Evolutionary conservation across 2,888 invertebrate species (phyloP).

Genomic region (Brachynemurus nebulosus): DNA sequence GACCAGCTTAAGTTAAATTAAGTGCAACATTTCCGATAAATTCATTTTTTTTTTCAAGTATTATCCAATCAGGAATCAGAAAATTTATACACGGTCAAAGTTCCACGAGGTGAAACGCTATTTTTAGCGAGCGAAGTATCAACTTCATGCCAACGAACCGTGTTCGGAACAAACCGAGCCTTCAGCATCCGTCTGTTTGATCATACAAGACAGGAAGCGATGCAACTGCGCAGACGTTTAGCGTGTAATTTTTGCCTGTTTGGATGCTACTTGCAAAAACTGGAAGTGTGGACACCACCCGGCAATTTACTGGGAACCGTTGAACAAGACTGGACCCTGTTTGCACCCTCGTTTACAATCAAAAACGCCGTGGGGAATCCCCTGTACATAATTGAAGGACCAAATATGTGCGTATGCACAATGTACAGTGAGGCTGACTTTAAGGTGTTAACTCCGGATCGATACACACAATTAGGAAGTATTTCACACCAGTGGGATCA

Average conservation of each 20-base stretch:
- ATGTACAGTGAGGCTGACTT: conserved; percentile 48
- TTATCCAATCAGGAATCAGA: conserved; percentile 48
- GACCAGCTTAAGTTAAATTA: neutral
- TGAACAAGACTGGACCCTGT: conserved; percentile 51
- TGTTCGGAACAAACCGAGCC: conserved; percentile 58
- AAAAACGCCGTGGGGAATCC: conserved; percentile 46
- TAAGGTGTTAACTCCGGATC: conserved; percentile 45
- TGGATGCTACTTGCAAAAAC: conserved; percentile 54
- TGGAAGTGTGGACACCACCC: conserved; percentile 59
- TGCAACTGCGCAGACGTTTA: conserved; percentile 55
- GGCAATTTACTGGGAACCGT: conserved; percentile 57
- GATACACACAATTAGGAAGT: conserved; percentile 45
- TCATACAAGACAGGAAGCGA: conserved; percentile 67
- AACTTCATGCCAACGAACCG: conserved; percentile 42
- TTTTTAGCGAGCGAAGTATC: conserved; percentile 60
- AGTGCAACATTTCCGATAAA: too few species aligned
- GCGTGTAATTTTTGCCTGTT: conserved; percentile 53
- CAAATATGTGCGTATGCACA: conserved; percentile 43
- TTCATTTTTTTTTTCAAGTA: conserved; percentile 31
- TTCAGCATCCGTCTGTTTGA: conserved; percentile 72
- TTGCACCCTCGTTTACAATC: conserved; percentile 53
- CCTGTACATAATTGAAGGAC: conserved; percentile 59
- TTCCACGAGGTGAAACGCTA: conserved; percentile 59
- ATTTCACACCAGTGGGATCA: conserved; percentile 61
- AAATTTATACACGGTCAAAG: conserved; percentile 56